Percentiles rank a stretch among this genome's conserved stretches.
phyloP scores from a whole-genome alignment of 2,113 vertebrate species.

The Nettapus auritus region DNA sequence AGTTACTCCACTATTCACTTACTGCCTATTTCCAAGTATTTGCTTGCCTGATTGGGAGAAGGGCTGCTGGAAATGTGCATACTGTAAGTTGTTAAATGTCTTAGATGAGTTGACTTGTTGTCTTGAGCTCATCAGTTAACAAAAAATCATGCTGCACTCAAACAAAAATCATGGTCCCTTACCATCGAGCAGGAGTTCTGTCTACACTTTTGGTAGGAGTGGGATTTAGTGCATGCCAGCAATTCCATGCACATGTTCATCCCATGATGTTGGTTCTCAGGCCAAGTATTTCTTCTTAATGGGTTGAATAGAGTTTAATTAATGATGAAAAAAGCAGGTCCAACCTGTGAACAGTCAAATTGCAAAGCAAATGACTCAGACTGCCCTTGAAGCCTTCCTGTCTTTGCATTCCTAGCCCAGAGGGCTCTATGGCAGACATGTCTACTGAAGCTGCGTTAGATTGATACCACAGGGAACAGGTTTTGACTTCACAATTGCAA shows the following conservation, averaged over 20 bases:
- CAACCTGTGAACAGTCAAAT: not conserved
- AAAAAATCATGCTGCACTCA: not conserved
- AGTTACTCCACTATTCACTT: not conserved
- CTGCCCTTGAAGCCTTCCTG: not conserved
- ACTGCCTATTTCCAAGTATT: not conserved
- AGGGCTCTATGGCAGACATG: too few relatives aligned
- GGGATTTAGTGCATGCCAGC: not conserved
- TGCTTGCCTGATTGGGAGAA: not conserved
- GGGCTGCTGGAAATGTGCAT: not conserved
- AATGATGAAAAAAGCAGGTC: not conserved
- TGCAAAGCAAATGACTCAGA: not conserved
- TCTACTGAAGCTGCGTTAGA: accelerated
- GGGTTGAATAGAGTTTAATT: not conserved
- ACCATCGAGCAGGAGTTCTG: not conserved
- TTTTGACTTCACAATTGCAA: not conserved
- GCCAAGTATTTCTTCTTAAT: not conserved
- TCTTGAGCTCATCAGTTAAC: not conserved
- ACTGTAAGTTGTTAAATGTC: accelerated
- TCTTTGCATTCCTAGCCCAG: accelerated
- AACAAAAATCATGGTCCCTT: too few relatives aligned
- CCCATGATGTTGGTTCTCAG: not conserved
- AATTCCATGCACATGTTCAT: not conserved
- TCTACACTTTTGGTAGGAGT: not conserved
- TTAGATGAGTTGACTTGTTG: not conserved
- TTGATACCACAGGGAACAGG: accelerated